Base-by-base conservation (phyloP, 2,113 vertebrate species). In the Eulemur macaco region DNA sequence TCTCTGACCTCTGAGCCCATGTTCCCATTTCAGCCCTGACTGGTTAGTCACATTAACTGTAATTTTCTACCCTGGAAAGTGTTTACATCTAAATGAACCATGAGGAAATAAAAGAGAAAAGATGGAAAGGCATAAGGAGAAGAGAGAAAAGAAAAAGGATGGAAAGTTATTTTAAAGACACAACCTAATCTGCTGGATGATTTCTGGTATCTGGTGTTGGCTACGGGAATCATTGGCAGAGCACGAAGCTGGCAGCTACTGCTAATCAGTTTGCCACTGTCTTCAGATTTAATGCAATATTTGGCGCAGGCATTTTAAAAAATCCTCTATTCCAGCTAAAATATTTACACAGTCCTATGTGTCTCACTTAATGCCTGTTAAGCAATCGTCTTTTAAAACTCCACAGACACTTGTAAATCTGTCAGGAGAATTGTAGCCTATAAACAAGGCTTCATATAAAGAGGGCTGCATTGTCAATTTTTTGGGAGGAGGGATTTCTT, bases 321-420 rank as follows among this genome's bases (percentile, higher is more conserved):
- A 99, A 98, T 98, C 96, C 98, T 96, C 97, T 96, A 98, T 98
- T 98, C 97, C 98, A 98, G 98, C 97, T 98, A 98, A 98, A 99
- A 98, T 99, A 98, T 98, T 99, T 99, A 98, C 97, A 98, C 98
- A 98, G 97, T 76, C 95, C 97, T 98, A 98, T 92, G 97, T 98
- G 97, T 98, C 97, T 98, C 98, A 97, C 98, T 98, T 98, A 98
- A 98, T 98, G 98, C 96, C 96, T 98, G 98, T 98, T 98, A 98
- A 97, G 98, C 98, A 99, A 99, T 97, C 97, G 73, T 97, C 97
- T 98, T 98, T 98, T 98, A 99, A 99, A 98, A 98, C 98, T 98
- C 98, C 96, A 85, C 98, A 99, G 98, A 98, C 98, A 98, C 98
- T 98, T 98, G 98, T 98, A 99, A 99, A 98, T 98, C 98, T 98